A percentile compares a stretch with the other conserved stretches of the same genome.
Evolutionary conservation across 2,113 vertebrate species (phyloP).

Genomic region (Anolis sagrei): DNA sequence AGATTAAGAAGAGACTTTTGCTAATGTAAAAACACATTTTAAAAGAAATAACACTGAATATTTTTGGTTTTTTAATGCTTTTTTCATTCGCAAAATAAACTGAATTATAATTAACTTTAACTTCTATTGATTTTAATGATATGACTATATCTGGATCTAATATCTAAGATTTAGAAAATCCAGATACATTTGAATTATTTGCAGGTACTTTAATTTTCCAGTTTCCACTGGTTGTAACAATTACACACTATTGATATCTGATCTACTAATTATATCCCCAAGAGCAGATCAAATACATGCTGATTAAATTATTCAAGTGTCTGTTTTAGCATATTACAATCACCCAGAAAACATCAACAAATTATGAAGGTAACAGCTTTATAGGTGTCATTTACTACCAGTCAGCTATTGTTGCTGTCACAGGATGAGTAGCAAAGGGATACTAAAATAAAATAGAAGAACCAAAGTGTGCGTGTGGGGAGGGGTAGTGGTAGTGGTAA

Average conservation of each 20-base stretch:
- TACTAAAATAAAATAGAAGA: neutral
- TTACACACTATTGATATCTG: neutral
- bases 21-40: no score
- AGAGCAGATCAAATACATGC: constrained; percentile 11
- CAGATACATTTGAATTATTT: neutral
- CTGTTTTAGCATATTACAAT: neutral
- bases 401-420: neutral
- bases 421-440: neutral
- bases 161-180: neutral
- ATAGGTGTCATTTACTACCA: neutral
- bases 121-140: neutral
- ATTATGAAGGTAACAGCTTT: constrained; percentile 18
- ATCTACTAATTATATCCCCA: constrained; percentile 34
- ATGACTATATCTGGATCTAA: neutral
- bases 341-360: constrained; percentile 6
- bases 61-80: neutral
- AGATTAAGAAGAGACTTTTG: no score
- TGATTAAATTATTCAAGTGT: neutral
- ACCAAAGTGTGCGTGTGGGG: neutral
- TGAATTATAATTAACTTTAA: neutral
- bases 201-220: neutral
- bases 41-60: no score
- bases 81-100: no score
- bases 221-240: constrained; percentile 22
- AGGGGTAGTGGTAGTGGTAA: neutral